phyloP scores from a whole-genome alignment of 2,888 invertebrate species.

The Eupithecia vulgata region DNA sequence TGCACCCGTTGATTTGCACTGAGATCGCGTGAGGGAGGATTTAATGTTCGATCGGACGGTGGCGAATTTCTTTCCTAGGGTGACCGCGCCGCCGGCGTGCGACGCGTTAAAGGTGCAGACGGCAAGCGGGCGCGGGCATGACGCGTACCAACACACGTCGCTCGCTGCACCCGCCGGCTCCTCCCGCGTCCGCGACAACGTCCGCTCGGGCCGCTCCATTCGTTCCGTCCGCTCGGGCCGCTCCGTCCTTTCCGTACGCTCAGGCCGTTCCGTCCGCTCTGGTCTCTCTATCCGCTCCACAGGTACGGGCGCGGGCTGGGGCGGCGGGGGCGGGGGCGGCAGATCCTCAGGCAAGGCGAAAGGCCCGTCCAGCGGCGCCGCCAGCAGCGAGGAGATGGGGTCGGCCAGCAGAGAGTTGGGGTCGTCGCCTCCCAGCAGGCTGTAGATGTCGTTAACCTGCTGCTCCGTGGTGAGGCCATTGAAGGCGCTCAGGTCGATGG shows the following conservation, averaged over 20 bases:
- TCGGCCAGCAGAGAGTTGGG: constrained; percentile 68
- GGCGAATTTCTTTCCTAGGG: constrained; percentile 80
- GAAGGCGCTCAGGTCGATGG: constrained; percentile 69
- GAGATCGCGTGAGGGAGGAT: constrained; percentile 72
- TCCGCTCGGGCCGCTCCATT: constrained; percentile 55
- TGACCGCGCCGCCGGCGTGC: constrained; percentile 83
- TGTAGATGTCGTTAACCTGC: constrained; percentile 76
- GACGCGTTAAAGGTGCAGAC: constrained; percentile 83
- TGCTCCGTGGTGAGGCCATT: constrained; percentile 71
- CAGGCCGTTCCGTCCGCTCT: constrained; percentile 54
- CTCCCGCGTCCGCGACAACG: constrained; percentile 44
- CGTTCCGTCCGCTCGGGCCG: neutral
- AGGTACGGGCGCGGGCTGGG: constrained; percentile 47
- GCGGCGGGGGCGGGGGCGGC: constrained; percentile 50
- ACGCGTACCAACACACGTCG: constrained; percentile 79
- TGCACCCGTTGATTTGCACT: constrained; percentile 65
- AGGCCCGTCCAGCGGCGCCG: constrained; percentile 66
- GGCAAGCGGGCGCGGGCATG: constrained; percentile 85
- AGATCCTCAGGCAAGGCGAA: constrained; percentile 67
- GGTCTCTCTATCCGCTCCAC: constrained; percentile 40
- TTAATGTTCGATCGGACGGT: constrained; percentile 80
- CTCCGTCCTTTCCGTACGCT: constrained; percentile 47
- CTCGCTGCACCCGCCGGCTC: constrained; percentile 62
- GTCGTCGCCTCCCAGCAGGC: constrained; percentile 69
- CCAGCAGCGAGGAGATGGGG: constrained; percentile 70